Evolutionary conservation across 2,113 vertebrate species (phyloP), one percentile per base, ranked within the genome.

Genomic region (Maccullochella peelii): DNA sequence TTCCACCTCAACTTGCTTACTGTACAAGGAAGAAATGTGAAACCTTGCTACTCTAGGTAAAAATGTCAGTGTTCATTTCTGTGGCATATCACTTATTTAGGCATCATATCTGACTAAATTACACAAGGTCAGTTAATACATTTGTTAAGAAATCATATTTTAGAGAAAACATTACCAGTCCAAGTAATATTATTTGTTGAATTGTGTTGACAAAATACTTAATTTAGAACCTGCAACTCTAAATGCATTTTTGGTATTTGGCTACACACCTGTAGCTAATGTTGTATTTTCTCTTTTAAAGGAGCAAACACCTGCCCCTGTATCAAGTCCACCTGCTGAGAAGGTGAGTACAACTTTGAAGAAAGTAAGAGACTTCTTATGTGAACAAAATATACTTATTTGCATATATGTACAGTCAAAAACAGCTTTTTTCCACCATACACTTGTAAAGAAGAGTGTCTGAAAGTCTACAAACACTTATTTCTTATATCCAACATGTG

Each of bases 251-350:
- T 52, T 33, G 14, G 5, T 61, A 23, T 76, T 57, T 71, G 2
- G 20, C 15, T 50, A 15, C 0, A 10, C 2, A 79, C 11, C 5
- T 62, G 44, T 21, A 5, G 1, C 23, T 61, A 25, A 72, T 75
- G 21, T 30, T 42, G n/a, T 44, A 8, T 86, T 90, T 49, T 83
- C n/a, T 88, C 18, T 90, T 77, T 70, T 2, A 77, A 87, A 95
- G 95, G 94, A 94, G 40, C 57, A 87, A 1, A 15, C 80, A 8
- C 61, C 91, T 71, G 70, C 83, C 6, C 83, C 90, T 40, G 79
- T 83, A 16, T 82, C 92, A 6, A 95, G 91, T 78, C 87, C 90
- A 27, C 86, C 84, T 3, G 91, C 92, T 40, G 95, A 96, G 77
- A 96, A 94, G 93, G 95, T 96, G 62, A 89, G 88, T 44, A 15